These are phyloP conservation scores for Gymnarchus niloticus DNA, from an alignment of 2,113 vertebrate species.

Conservation along the genomic window DNA sequence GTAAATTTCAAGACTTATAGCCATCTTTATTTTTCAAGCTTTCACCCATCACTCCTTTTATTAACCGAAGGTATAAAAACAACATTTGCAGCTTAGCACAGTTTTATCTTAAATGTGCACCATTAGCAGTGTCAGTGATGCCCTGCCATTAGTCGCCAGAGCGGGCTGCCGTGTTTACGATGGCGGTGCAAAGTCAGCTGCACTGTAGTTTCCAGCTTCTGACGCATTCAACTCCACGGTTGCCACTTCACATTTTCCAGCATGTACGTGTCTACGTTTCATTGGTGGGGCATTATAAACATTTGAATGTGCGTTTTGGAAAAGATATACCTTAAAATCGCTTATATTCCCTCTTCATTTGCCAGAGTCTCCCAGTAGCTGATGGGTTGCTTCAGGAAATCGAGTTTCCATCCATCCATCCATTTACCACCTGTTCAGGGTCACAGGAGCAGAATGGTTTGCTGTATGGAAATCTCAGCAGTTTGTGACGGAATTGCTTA, in stretches of 20 bases:
- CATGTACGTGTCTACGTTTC: background rate
- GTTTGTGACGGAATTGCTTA: too few relatives aligned
- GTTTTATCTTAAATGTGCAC: background rate
- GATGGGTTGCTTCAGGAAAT: too few relatives aligned
- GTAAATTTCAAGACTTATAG: background rate
- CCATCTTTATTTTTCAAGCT: background rate
- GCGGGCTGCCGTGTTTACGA: background rate
- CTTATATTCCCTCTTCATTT: too few relatives aligned
- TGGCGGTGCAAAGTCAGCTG: background rate
- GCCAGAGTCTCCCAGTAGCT: too few relatives aligned
- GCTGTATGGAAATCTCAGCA: too few relatives aligned
- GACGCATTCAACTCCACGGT: background rate
- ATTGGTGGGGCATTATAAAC: too few relatives aligned
- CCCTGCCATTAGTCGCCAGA: background rate
- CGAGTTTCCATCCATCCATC: too few relatives aligned
- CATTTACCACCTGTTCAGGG: too few relatives aligned
- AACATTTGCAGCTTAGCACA: background rate
- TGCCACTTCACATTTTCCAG: background rate
- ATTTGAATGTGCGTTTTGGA: too few relatives aligned
- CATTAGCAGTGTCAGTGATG: background rate
- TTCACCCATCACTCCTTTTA: background rate
- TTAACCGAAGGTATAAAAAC: background rate
- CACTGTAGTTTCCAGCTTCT: background rate
- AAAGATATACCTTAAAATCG: too few relatives aligned
- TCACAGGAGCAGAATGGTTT: too few relatives aligned